Evolutionary conservation across 2,113 vertebrate species (phyloP).

Genomic region (Rhynchopsitta pachyrhyncha): DNA sequence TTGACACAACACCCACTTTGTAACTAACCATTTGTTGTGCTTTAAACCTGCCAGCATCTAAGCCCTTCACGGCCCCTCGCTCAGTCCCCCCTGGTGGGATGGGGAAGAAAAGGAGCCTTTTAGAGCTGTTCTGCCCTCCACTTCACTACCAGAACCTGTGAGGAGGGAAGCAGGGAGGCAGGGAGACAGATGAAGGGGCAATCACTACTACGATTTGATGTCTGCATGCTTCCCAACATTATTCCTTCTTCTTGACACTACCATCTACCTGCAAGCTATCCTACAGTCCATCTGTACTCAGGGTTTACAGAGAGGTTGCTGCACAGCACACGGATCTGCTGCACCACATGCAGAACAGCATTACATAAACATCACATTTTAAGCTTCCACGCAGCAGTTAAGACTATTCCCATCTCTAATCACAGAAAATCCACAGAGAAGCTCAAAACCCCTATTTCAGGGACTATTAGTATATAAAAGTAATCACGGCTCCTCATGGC

Average conservation of each 20-base stretch:
- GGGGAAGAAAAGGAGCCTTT: background rate
- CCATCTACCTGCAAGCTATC: background rate
- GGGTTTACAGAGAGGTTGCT: background rate
- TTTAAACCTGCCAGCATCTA: background rate
- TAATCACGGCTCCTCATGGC: background rate
- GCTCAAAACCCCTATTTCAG: background rate
- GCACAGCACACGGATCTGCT: background rate
- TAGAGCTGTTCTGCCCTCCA: background rate
- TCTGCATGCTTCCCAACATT: background rate
- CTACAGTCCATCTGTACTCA: background rate
- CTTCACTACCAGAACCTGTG: background rate
- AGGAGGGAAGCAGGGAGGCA: background rate
- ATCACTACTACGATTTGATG: background rate
- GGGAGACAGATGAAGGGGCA: background rate
- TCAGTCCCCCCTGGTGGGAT: accelerated
- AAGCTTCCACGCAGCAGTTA: constrained; percentile 22
- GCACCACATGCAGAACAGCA: background rate
- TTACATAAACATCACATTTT: constrained; percentile 19
- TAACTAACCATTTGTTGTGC: background rate
- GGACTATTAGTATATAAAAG: background rate
- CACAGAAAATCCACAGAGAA: constrained; percentile 6
- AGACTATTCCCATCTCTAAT: constrained; percentile 45
- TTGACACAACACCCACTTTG: background rate
- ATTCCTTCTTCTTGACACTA: background rate
- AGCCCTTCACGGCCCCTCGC: accelerated